A percentile compares a stretch with the other conserved stretches of the same genome.
phyloP scores from a whole-genome alignment of 1,140 invertebrate species.

The Pomacea maculata region DNA sequence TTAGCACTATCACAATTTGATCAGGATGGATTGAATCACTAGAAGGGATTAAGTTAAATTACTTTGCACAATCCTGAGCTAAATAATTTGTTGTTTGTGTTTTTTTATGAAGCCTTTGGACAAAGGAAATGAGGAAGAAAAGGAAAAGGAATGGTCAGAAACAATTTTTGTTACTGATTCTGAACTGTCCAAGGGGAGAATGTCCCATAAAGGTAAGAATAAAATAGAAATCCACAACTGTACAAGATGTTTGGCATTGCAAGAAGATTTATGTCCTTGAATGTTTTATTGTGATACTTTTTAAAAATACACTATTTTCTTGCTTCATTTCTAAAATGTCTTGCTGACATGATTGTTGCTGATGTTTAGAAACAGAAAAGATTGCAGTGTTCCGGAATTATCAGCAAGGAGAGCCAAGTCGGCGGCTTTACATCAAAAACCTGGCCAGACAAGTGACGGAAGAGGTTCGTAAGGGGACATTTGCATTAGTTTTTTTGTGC shows the following conservation, averaged over 20 bases:
- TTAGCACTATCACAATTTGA: too few species aligned
- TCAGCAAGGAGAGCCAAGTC: constrained; percentile 79
- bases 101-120: background rate
- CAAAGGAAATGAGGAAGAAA: constrained; percentile 16
- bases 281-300: too few species aligned
- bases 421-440: constrained; percentile 91
- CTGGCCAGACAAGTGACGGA: constrained; percentile 81
- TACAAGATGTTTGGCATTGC: background rate
- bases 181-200: constrained; percentile 24
- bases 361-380: constrained; percentile 75
- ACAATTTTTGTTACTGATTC: constrained; percentile 28
- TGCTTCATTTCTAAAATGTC: background rate
- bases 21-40: too few species aligned
- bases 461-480: constrained; percentile 61
- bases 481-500: constrained; percentile 4
- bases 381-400: constrained; percentile 89
- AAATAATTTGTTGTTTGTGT: too few species aligned
- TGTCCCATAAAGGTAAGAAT: constrained; percentile 33
- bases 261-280: too few species aligned
- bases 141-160: constrained; percentile 23
- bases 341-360: constrained; percentile 28
- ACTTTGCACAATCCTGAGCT: too few species aligned
- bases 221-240: background rate
- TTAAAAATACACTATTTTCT: too few species aligned
- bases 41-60: too few species aligned